These are phyloP conservation scores for Xenopus petersii DNA, from an alignment of 2,797 vertebrate genomes.

Conservation along the genomic window DNA sequence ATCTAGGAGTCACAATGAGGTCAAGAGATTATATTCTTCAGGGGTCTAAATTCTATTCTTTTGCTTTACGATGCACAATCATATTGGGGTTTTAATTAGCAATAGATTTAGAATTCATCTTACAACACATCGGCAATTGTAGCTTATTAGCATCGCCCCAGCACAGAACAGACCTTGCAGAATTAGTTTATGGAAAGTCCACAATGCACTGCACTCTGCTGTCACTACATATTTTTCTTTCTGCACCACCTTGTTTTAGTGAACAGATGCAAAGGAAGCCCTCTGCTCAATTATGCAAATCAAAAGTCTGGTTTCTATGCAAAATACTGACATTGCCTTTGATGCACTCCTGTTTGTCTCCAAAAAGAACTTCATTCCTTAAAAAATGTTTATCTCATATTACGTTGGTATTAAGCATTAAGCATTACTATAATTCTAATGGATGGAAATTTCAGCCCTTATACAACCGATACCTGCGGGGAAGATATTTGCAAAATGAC, in stretches of 20 bases:
- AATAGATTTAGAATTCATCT: constrained; percentile 1
- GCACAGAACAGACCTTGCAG: constrained; percentile 11
- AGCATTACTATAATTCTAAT: neutral
- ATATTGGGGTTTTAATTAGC: constrained; percentile 8
- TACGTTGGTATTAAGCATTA: neutral
- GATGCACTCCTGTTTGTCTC: constrained; percentile 33
- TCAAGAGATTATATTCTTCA: neutral
- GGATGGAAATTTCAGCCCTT: neutral
- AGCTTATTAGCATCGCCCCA: constrained; percentile 16
- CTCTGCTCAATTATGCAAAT: constrained; percentile 50
- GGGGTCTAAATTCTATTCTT: neutral
- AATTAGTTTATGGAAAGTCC: constrained; percentile 34
- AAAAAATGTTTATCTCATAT: constrained; percentile 29
- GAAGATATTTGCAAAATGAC: no score
- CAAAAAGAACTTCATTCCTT: constrained; percentile 34
- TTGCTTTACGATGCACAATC: neutral
- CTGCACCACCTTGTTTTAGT: constrained; percentile 39
- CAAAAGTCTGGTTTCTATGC: constrained; percentile 49
- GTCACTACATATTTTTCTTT: constrained; percentile 21
- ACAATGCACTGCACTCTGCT: constrained; percentile 19
- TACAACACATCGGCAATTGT: constrained; percentile 21
- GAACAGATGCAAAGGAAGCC: constrained; percentile 48
- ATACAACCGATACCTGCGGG: neutral
- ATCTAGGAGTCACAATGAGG: neutral
- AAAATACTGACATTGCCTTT: constrained; percentile 44